phyloP scores from a whole-genome alignment of 2,888 invertebrate species.

The Cyclophora punctaria region DNA sequence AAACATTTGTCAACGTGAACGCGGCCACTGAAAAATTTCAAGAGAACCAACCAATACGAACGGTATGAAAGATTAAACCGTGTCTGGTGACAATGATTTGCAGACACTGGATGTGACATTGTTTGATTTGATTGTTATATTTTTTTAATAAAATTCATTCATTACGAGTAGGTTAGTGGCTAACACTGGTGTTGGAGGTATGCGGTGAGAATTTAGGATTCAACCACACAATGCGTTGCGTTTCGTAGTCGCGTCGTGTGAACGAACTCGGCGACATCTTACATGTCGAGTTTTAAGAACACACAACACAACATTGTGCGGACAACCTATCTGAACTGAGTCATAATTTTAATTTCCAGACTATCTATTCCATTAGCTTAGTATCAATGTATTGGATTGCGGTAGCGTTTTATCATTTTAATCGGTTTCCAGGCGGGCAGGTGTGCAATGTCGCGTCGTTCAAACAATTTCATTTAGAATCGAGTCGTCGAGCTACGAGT shows the following conservation, averaged over 20 bases:
- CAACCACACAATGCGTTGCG: too few species aligned
- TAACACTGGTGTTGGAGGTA: too few species aligned
- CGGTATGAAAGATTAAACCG: constrained; percentile 59
- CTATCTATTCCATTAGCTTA: constrained; percentile 13
- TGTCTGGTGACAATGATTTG: constrained; percentile 14
- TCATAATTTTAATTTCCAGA: too few species aligned
- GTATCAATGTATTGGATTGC: constrained; percentile 16
- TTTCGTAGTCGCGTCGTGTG: too few species aligned
- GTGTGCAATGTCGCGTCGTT: constrained; percentile 41
- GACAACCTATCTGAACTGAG: too few species aligned
- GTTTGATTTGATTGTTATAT: too few species aligned
- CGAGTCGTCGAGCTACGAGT: constrained; percentile 15
- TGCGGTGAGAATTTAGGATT: too few species aligned
- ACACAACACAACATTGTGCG: too few species aligned
- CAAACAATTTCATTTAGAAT: constrained; percentile 40
- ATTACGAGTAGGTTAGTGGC: too few species aligned
- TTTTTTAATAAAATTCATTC: too few species aligned
- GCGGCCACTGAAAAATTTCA: constrained; percentile 56
- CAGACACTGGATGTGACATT: constrained; percentile 20
- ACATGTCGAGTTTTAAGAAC: too few species aligned
- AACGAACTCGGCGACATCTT: too few species aligned
- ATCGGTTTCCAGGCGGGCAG: constrained; percentile 56
- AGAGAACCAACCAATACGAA: constrained; percentile 42
- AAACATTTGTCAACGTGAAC: constrained; percentile 53
- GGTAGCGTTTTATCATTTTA: constrained; percentile 60